Conservation (phyloP, 2,113 vertebrate genomes). For the Saguinus midas region DNA sequence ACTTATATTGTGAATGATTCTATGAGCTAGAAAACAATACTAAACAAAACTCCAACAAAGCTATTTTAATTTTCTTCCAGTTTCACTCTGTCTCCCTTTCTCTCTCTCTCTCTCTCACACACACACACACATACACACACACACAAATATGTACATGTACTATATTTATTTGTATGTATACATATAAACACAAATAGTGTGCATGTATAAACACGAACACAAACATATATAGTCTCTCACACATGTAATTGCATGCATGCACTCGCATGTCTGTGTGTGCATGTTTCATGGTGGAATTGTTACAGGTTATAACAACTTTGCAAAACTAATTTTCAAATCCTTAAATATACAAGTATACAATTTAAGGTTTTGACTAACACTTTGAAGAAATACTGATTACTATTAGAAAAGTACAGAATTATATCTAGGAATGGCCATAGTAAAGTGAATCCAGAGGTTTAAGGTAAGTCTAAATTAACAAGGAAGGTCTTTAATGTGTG, state of each 20-base stretch:
- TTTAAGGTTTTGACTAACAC: neutral
- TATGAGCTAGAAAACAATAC: neutral
- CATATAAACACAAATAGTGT: neutral
- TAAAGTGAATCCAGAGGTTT: neutral
- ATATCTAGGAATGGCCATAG: neutral
- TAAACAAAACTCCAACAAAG: neutral
- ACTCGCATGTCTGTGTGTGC: neutral
- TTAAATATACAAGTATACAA: neutral
- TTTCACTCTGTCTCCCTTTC: no score
- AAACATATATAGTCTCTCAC: neutral
- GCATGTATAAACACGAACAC: neutral
- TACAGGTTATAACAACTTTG: neutral
- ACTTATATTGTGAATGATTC: neutral
- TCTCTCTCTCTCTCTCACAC: rapidly evolving
- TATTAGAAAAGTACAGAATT: neutral
- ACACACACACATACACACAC: neutral
- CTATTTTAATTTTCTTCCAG: neutral
- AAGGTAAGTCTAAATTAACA: neutral
- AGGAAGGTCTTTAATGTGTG: neutral
- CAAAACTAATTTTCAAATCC: neutral
- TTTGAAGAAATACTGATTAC: neutral
- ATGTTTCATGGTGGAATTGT: neutral
- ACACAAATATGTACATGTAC: neutral
- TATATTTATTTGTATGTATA: no score
- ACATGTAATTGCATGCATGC: neutral